Conservation (phyloP, 2,113 vertebrate genomes). For the Telmatochromis sp. region DNA sequence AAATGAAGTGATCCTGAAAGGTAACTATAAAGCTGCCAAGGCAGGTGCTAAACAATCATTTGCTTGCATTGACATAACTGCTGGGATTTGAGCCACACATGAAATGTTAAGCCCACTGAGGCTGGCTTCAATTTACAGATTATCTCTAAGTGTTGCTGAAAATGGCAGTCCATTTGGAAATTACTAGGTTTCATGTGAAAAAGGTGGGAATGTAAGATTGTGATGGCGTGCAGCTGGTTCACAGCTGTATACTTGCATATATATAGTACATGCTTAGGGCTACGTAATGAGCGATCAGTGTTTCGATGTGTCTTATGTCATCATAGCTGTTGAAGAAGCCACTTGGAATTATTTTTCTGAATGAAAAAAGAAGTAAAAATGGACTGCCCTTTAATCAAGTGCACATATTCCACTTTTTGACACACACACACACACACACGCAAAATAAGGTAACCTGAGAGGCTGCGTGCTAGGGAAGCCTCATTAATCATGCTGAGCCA, state of each 20-base stretch:
- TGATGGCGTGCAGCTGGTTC: neutral
- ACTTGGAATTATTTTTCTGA: neutral
- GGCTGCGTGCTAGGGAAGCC: neutral
- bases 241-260: neutral
- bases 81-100: neutral
- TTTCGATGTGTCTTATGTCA: neutral
- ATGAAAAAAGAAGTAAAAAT: neutral
- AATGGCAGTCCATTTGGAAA: neutral
- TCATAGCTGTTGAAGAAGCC: neutral
- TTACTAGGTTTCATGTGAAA: neutral
- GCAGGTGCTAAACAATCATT: neutral
- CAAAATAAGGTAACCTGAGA: neutral
- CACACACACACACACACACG: neutral
- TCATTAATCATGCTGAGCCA: conserved; percentile 51
- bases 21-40: neutral
- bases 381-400: neutral
- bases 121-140: neutral
- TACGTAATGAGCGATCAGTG: neutral
- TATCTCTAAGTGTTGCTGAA: neutral
- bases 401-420: neutral
- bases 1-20: neutral
- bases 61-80: neutral
- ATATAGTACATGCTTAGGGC: neutral
- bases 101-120: neutral
- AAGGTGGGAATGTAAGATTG: neutral